Percentiles rank a stretch among this genome's conserved stretches.
Conservation (phyloP, 2,797 vertebrate genomes). For the Phataginus tetradactyla region DNA sequence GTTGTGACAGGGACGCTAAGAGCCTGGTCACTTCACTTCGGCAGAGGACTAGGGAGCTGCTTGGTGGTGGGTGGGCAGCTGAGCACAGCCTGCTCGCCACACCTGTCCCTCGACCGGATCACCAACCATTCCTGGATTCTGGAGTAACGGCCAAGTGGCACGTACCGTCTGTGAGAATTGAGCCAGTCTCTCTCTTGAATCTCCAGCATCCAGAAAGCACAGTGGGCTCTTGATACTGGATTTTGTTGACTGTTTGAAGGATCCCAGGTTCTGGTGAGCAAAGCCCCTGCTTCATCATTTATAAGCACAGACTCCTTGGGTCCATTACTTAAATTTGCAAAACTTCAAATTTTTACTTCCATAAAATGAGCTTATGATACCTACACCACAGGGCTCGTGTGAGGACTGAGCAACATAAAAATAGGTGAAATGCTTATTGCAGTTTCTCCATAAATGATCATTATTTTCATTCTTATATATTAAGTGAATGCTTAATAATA, state of each 20-base stretch:
- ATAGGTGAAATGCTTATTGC: background rate
- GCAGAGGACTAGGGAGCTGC: fast-evolving
- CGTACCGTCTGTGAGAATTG: fast-evolving
- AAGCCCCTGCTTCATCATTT: background rate
- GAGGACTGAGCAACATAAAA: background rate
- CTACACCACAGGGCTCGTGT: background rate
- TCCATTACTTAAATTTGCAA: background rate
- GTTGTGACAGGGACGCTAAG: background rate
- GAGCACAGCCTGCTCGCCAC: fast-evolving
- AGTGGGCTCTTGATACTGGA: background rate
- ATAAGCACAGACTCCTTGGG: background rate
- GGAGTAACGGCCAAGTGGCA: background rate
- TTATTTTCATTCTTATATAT: background rate
- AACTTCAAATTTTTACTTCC: background rate
- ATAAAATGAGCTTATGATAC: background rate
- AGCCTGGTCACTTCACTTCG: background rate
- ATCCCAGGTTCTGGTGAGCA: background rate
- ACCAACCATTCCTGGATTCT: background rate
- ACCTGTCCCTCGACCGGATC: background rate
- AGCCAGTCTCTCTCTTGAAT: background rate
- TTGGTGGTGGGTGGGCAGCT: too few species aligned
- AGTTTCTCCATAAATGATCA: background rate
- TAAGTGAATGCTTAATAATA: background rate
- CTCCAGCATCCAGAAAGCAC: background rate
- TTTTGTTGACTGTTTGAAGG: background rate